Percentiles rank a stretch among this genome's conserved stretches.
Conservation (phyloP, 1,140 invertebrate species). For the Diorhabda elongata region DNA sequence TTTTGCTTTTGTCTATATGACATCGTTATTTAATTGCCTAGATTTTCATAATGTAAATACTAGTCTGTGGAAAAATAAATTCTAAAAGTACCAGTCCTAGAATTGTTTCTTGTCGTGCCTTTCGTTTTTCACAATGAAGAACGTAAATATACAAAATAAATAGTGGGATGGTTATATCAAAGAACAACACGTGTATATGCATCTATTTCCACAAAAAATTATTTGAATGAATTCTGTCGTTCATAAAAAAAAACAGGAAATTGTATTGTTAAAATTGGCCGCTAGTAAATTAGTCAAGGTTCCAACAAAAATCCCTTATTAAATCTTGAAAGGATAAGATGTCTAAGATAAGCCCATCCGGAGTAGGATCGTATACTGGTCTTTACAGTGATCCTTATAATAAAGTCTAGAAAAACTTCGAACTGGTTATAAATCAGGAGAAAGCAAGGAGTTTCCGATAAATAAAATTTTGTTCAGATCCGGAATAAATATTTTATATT, state of each 20-base stretch:
- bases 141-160: too few relatives aligned
- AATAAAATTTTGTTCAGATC: conserved; percentile 15
- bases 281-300: conserved; percentile 6
- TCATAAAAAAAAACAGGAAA: background rate
- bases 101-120: too few relatives aligned
- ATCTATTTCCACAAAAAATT: background rate
- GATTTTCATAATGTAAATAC: too few relatives aligned
- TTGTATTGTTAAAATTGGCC: conserved; percentile 2
- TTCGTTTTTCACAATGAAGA: too few relatives aligned
- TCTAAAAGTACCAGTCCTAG: too few relatives aligned
- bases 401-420: conserved; percentile 21
- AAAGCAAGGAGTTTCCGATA: conserved; percentile 14
- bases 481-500: background rate
- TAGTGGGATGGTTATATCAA: too few relatives aligned
- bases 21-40: too few relatives aligned
- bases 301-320: conserved; percentile 17
- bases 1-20: too few relatives aligned
- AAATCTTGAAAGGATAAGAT: conserved; percentile 17
- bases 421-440: conserved; percentile 18
- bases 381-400: conserved; percentile 22
- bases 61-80: too few relatives aligned
- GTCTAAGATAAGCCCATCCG: conserved; percentile 20
- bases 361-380: conserved; percentile 5
- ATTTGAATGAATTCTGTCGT: background rate
- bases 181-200: background rate